phyloP scores from a whole-genome alignment of 2,797 vertebrate genomes.

The Numenius phaeopus region DNA sequence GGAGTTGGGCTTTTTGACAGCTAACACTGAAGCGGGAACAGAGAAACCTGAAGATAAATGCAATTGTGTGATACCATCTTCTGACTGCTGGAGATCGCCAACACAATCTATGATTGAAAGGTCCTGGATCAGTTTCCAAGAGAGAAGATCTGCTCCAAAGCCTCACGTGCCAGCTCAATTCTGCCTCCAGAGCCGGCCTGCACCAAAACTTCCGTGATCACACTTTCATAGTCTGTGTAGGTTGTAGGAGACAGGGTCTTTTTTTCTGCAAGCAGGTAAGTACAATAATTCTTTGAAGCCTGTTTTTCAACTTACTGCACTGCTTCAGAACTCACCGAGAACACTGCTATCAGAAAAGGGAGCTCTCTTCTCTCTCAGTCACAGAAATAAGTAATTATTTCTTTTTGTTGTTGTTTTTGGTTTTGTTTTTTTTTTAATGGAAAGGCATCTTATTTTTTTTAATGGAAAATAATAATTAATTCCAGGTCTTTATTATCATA shows the following conservation, averaged over 20 bases:
- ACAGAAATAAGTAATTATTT: neutral
- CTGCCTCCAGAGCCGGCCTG: neutral
- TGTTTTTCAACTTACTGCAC: neutral
- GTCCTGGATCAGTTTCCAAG: neutral
- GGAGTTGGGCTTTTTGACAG: neutral
- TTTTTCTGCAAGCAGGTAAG: neutral
- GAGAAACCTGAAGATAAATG: neutral
- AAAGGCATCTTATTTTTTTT: neutral
- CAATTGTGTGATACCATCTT: neutral
- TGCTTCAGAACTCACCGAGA: neutral
- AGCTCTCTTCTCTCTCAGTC: neutral
- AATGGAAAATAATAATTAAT: neutral
- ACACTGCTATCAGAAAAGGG: neutral
- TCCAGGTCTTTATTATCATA: neutral
- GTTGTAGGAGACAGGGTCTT: neutral
- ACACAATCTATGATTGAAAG: neutral
- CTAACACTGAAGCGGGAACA: neutral
- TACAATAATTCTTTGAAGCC: neutral
- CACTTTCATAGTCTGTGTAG: fast-evolving
- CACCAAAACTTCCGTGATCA: neutral
- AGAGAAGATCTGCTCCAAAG: neutral
- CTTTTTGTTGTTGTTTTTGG: too few species aligned
- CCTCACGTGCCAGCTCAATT: neutral
- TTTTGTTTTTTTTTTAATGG: too few species aligned
- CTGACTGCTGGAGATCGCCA: neutral